Base-by-base conservation (phyloP, 2,888 invertebrate species). In the Drosophila mulleri region DNA sequence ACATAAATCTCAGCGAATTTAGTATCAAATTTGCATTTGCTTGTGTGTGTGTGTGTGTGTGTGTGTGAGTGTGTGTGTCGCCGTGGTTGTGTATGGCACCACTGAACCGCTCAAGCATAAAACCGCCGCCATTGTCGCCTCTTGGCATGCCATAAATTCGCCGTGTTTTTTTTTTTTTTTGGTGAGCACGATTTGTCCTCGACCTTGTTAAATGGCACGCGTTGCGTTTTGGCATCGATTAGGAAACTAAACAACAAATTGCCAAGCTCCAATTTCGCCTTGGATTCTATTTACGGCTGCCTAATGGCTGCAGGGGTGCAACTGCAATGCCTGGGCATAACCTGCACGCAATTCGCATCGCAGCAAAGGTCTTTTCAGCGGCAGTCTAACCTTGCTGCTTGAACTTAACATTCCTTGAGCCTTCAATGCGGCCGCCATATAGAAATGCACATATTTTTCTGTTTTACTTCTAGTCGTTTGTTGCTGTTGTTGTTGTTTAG, bases 341-440 rank as follows among this genome's bases (percentile, higher is more conserved):
- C 59, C 64, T 61, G 75, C 88, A 88, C 85, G 88, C 84, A 88
- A 88, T 68, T 67, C 62, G 58, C 69, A 58, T 63, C 64, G 29
- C 66, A 56, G n/a, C 41, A 37, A 62, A 69, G 56, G 53, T 64
- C 63, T 60, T 29, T 66, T 63, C 39, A 50, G 65, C 20, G 39
- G 44, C 63, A 59, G 35, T 41, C 16, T 65, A 72, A 65, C 90
- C 88, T 89, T 89, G 89, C 67, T 65, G 76, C 87, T 85, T 89
- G 88, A 89, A 89, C 88, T 89, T 89, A 82, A 83, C 88, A 88
- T 85, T 85, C 72, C 69, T 64, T 44, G 54, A 58, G 67, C 70
- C 59, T 58, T 69, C 63, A 32, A 41, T 69, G 69, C 60, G 63
- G 52, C 48, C 63, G 41, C 32, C 60, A 48, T 61, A 75, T 62